A percentile compares a stretch with the other conserved stretches of the same genome.
phyloP scores from a whole-genome alignment of 2,113 vertebrate genomes.

The human (Homo sapiens) region GRCh38 chr14:29601001-29601500 shows the following conservation, averaged over 20 bases:
- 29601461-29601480: slow-evolving; percentile 78
- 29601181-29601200: background rate
- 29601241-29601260: slow-evolving; percentile 91
- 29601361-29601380: slow-evolving; percentile 91
- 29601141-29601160: background rate
- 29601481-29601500: slow-evolving; percentile 84
- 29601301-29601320: slow-evolving; percentile 92
- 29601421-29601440: slow-evolving; percentile 89
- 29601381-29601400: slow-evolving; percentile 89
- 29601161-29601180: background rate
- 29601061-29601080: slow-evolving; percentile 1
- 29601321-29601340: slow-evolving; percentile 93
- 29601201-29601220: background rate
- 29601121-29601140: background rate
- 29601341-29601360: slow-evolving; percentile 93
- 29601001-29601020: background rate
- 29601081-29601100: background rate
- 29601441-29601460: slow-evolving; percentile 86
- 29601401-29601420: slow-evolving; percentile 95
- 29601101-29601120: background rate
- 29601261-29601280: slow-evolving; percentile 91
- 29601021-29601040: background rate
- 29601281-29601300: slow-evolving; percentile 88
- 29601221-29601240: slow-evolving; percentile 52
- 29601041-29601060: background rate